Evolutionary conservation across 2,888 invertebrate genomes (phyloP).

Genomic region (Entomobrya multifasciata): DNA sequence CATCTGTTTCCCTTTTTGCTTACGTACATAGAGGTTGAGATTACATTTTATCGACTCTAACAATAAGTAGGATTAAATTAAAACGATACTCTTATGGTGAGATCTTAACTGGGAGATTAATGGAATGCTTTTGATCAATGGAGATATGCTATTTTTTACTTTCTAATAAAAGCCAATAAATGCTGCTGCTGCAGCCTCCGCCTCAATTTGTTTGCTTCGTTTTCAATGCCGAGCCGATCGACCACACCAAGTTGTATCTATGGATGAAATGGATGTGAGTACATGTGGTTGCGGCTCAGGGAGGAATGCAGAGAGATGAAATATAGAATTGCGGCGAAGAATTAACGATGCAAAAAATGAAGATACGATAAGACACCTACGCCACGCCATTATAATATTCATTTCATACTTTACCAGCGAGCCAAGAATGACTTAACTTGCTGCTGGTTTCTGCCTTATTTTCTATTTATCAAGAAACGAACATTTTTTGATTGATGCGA

Average conservation of each 20-base stretch:
- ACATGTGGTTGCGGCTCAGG: not conserved
- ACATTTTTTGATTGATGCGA: too few relatives aligned
- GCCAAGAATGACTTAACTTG: not conserved
- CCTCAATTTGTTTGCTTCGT: constrained; percentile 44
- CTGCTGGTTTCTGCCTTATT: not conserved
- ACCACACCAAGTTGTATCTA: constrained; percentile 58
- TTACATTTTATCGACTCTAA: constrained; percentile 12
- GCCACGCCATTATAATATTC: not conserved
- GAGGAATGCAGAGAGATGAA: constrained; percentile 2
- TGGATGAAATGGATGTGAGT: not conserved
- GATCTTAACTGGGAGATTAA: not conserved
- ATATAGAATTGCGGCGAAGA: not conserved
- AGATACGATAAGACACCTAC: constrained; percentile 47
- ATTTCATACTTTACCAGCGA: not conserved
- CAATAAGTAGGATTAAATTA: constrained; percentile 53
- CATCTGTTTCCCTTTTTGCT: constrained; percentile 25
- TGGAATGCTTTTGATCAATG: constrained; percentile 33
- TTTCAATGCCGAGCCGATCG: constrained; percentile 50
- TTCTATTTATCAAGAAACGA: too few relatives aligned
- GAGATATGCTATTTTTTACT: constrained; percentile 9
- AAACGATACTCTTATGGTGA: constrained; percentile 60
- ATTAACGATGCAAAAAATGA: constrained; percentile 34
- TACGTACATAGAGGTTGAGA: constrained; percentile 7
- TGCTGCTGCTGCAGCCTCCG: constrained; percentile 21
- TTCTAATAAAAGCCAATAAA: constrained; percentile 42